Evolutionary conservation across 2,888 invertebrate genomes (phyloP).

Genomic region (Heliconius aoede): DNA sequence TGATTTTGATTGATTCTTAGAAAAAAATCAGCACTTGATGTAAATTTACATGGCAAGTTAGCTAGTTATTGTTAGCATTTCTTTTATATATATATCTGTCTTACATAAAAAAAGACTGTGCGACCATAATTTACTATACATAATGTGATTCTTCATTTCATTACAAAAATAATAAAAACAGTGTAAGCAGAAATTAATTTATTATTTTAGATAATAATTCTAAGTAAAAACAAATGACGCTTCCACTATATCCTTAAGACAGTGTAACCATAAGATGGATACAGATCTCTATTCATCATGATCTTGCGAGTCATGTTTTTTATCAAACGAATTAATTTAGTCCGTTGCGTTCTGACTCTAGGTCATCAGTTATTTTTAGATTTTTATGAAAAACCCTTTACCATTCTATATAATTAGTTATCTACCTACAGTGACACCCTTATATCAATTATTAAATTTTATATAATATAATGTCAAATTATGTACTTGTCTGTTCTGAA

Average conservation of each 20-base stretch:
- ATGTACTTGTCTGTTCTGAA: no score
- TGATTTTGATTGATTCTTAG: slow-evolving; percentile 37
- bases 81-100: neutral
- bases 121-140: neutral
- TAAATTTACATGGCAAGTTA: neutral
- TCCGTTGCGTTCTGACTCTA: slow-evolving; percentile 38
- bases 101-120: neutral
- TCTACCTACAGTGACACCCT: neutral
- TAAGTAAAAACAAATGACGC: slow-evolving; percentile 28
- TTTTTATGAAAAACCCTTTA: slow-evolving; percentile 21
- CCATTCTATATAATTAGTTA: neutral
- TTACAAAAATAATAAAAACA: neutral
- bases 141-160: neutral
- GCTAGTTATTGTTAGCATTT: neutral
- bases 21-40: slow-evolving; percentile 17
- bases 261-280: slow-evolving; percentile 54
- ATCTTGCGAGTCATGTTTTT: slow-evolving; percentile 50
- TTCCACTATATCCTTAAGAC: slow-evolving; percentile 13
- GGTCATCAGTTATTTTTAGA: slow-evolving; percentile 43
- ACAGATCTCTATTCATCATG: slow-evolving; percentile 62
- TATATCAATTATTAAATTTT: neutral
- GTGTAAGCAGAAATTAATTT: neutral
- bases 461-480: no score
- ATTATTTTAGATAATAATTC: neutral
- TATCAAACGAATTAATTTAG: slow-evolving; percentile 47